Evolutionary conservation across 2,113 vertebrate genomes (phyloP).

Genomic region (Brienomyrus longianalis): DNA sequence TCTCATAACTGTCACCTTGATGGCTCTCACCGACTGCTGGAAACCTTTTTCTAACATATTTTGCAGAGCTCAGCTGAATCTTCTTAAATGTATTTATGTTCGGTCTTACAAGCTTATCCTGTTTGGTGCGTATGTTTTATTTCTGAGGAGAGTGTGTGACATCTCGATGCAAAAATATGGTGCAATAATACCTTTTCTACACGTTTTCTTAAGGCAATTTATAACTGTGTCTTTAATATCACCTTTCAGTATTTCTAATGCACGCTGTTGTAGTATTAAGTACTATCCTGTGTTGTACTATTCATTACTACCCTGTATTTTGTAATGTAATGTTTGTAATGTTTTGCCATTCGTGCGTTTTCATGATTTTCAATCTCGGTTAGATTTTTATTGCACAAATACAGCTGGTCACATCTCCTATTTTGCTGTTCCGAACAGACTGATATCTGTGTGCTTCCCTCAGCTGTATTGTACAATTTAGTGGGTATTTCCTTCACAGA

Average conservation of each 20-base stretch:
- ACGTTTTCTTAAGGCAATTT: background rate
- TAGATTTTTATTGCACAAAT: background rate
- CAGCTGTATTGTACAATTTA: background rate
- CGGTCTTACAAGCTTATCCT: background rate
- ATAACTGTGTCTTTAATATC: background rate
- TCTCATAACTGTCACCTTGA: background rate
- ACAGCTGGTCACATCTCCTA: background rate
- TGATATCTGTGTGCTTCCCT: background rate
- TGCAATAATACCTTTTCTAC: slow-evolving; percentile 12
- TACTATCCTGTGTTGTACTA: background rate
- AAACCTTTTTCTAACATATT: background rate
- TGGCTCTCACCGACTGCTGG: background rate
- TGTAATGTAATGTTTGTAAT: background rate
- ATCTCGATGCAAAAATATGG: background rate
- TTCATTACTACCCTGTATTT: background rate
- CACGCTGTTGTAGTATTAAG: background rate
- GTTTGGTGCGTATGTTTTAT: background rate
- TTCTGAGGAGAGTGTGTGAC: background rate
- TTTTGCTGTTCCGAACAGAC: background rate
- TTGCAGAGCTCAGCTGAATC: background rate
- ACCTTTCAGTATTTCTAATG: too few species aligned
- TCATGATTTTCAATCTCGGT: background rate
- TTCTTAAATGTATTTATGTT: background rate
- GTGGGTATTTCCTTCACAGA: background rate
- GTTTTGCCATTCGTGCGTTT: background rate